Base-by-base conservation (phyloP, 1,140 invertebrate species). In the Papilio helenus region DNA sequence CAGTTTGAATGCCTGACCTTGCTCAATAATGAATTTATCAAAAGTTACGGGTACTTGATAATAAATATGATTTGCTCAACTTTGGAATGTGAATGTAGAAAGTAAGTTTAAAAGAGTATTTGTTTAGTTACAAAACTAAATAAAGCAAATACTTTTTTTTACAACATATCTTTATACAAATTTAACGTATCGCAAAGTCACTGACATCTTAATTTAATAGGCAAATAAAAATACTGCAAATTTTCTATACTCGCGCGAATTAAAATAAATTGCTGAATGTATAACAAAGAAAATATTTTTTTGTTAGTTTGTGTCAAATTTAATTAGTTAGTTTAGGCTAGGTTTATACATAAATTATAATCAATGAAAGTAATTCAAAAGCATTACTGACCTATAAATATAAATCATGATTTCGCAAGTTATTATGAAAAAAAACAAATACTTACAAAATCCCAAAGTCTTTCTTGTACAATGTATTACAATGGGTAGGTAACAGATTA, bases 351-450 rank as follows among this genome's bases (percentile, higher is more conserved):
- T 20, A n/a, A 55, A n/a, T 20, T 20, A 1, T 55, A 20, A 55
- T n/a, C 7, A 9, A 55, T 9, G n/a, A 18, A 20, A 20, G 18
- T 7, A 55, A 55, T n/a, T 20, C n/a, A 20, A 55, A 55, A 9
- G n/a, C 18, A 55, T 55, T 20, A 55, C n/a, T 55, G 18, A 20
- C 51, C 51, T 20, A 20, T 55, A 55, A 55, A 55, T 20, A 55
- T 20, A 55, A 55, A 55, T 20, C 9, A 9, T 20, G 5, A 49
- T 49, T 49, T 49, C 14, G 46, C 16, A 49, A 49, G 7, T 20
- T 55, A 55, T 55, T 55, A 20, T 20, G n/a, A 55, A 55, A 55
- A 55, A 55, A 55, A 55, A 55, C 51, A 55, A 55, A 20, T 55
- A 55, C 51, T 55, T 55, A 55, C 51, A 55, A 20, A 20, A 55